These are phyloP conservation scores for Psittacus erithacus DNA, from an alignment of 2,113 vertebrate species.

Conservation along the genomic window DNA sequence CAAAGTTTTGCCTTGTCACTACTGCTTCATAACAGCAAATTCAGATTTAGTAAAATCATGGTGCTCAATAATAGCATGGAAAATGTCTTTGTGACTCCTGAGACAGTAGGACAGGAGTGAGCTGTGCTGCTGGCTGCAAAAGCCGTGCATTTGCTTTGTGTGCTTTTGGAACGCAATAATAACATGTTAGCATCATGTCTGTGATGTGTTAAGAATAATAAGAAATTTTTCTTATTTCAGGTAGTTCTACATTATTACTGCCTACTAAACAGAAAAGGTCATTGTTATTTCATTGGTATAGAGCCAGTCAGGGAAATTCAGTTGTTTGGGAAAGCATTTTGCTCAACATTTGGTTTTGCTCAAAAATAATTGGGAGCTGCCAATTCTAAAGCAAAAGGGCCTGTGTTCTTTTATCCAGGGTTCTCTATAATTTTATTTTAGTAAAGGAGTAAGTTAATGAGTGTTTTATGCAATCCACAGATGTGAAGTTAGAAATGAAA, in stretches of 20 bases:
- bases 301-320: neutral
- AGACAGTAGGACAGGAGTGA: neutral
- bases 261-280: neutral
- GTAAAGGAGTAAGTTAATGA: neutral
- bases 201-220: neutral
- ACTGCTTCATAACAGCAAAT: neutral
- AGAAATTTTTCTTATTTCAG: neutral
- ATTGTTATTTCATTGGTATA: neutral
- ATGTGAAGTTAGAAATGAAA: neutral
- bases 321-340: neutral
- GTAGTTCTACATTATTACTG: neutral
- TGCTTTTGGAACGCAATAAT: neutral
- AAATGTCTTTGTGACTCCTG: neutral
- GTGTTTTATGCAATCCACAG: neutral
- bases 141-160: neutral
- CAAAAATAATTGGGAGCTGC: neutral
- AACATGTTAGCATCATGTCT: neutral
- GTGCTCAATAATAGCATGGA: neutral
- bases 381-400: neutral
- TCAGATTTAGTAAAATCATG: neutral
- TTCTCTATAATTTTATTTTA: neutral
- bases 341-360: constrained; percentile 1
- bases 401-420: neutral
- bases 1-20: neutral
- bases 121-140: neutral